Evolutionary conservation across 53 echinoderm and acorn worm species (phyloP), one percentile per base, ranked within the genome.

Genomic region (Paracentrotus lividus): DNA sequence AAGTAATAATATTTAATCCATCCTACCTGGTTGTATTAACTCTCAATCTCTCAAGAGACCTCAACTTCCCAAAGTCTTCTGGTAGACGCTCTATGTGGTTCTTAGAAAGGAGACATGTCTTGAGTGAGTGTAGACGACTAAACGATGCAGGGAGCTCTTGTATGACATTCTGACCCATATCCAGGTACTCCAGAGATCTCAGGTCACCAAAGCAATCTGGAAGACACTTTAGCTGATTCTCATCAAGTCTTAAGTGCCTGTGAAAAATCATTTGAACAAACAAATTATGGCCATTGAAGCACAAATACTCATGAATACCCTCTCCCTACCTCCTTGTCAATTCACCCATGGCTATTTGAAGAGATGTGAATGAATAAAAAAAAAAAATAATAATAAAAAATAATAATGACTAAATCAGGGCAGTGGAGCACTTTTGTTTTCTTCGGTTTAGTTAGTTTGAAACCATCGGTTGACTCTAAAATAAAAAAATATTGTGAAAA

Each of bases 111-210:
- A 96, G 60, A 85, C 99, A 99, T 13, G 81, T 93, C 86, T 92
- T 95, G 5, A 99, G 92, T 13, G 93, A 94, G 64, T 23, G 60
- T 84, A 99, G 92, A 21, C 94, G 72, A 52, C 92, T 47, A 88
- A 99, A 99, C 18, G 96, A 96, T 43, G 95, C 92, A 0, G 99
- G 99, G 23, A 98, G 84, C 57, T 59, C 43, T 15, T 67, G 43
- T 60, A 99, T 47, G 94, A 94, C 85, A 92, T 99, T 99, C 95
- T 99, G 99, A 5, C 99, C 96, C 20, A 99, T 86, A 93, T 99
- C 97, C 31, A 99, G 49, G 77, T 94, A 96, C 86, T 96, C 96
- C 56, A 99, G 85, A 75, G 90, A 93, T 8, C 65, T 52, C 8
- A 99, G 94, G 31, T 96, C 91, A 21, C 99, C 99, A 89, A 99